These are phyloP conservation scores for Drosophila tsacasi DNA, from an alignment of 1,140 invertebrate species.

Conservation along the genomic window DNA sequence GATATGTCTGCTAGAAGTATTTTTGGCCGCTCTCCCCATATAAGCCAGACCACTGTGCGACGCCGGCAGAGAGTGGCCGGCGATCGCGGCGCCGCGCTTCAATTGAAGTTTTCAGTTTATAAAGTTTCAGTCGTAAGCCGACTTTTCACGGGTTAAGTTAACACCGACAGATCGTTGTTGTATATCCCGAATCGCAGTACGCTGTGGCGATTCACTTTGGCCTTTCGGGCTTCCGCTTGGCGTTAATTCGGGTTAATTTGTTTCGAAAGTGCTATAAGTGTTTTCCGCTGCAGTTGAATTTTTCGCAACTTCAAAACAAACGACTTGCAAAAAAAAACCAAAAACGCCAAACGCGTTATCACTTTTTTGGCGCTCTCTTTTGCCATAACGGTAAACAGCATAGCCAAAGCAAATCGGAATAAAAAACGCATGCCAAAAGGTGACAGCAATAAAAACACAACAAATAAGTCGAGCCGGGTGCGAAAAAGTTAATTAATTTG, in stretches of 20 bases:
- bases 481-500: slow-evolving; percentile 70
- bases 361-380: slow-evolving; percentile 11
- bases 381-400: slow-evolving; percentile 42
- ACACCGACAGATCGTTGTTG: slow-evolving; percentile 33
- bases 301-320: slow-evolving; percentile 53
- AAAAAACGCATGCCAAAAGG: slow-evolving; percentile 42
- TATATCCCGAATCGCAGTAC: slow-evolving; percentile 21
- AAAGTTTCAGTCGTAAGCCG: slow-evolving; percentile 66
- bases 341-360: slow-evolving; percentile 30
- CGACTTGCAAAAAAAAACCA: slow-evolving; percentile 29
- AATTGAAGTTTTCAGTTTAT: slow-evolving; percentile 56
- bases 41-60: too few relatives aligned
- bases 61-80: slow-evolving; percentile 32
- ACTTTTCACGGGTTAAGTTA: slow-evolving; percentile 74
- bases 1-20: too few relatives aligned
- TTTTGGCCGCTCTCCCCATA: too few relatives aligned
- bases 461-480: slow-evolving; percentile 45
- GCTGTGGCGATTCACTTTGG: slow-evolving; percentile 22
- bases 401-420: slow-evolving; percentile 30
- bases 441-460: slow-evolving; percentile 63
- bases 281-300: slow-evolving; percentile 59
- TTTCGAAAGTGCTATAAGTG: slow-evolving; percentile 66
- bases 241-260: slow-evolving; percentile 75
- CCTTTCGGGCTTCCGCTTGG: slow-evolving; percentile 60
- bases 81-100: slow-evolving; percentile 41